Evolutionary conservation across 2,113 vertebrate genomes (phyloP).

Genomic region (Alexandromys fortis): DNA sequence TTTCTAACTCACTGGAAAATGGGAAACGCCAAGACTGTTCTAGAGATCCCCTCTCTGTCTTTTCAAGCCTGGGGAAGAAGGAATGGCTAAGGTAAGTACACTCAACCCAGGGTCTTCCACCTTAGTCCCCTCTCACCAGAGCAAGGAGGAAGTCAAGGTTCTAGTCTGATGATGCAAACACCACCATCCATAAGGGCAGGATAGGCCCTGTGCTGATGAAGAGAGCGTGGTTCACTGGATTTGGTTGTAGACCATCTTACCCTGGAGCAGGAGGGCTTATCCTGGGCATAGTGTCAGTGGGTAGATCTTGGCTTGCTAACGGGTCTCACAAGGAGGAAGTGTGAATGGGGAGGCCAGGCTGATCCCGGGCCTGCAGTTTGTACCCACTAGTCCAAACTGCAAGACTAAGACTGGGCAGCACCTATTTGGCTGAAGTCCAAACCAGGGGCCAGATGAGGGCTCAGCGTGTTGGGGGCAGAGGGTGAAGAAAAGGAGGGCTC

Average conservation of each 20-base stretch:
- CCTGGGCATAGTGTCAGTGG: not conserved
- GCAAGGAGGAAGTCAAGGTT: not conserved
- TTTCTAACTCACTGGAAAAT: not conserved
- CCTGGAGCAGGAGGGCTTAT: not conserved
- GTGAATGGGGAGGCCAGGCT: not conserved
- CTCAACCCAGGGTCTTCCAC: not conserved
- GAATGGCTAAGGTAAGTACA: not conserved
- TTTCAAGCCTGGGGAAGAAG: not conserved
- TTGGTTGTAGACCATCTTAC: not conserved
- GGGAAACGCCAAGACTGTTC: not conserved
- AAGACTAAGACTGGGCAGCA: too few relatives aligned
- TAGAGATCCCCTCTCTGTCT: not conserved
- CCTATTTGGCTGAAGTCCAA: not conserved
- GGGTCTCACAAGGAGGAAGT: not conserved
- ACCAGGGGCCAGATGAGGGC: not conserved
- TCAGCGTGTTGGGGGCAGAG: not conserved
- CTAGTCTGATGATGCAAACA: not conserved
- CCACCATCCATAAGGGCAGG: not conserved
- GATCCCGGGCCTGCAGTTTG: too few relatives aligned
- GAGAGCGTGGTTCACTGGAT: not conserved
- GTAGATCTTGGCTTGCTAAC: not conserved
- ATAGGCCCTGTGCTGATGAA: too few relatives aligned
- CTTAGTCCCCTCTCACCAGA: accelerated
- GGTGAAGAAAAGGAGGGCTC: not conserved
- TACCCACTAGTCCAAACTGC: too few relatives aligned